These are phyloP conservation scores for Ptychochromis oligacanthus DNA, from an alignment of 2,113 vertebrate species.

Conservation along the genomic window DNA sequence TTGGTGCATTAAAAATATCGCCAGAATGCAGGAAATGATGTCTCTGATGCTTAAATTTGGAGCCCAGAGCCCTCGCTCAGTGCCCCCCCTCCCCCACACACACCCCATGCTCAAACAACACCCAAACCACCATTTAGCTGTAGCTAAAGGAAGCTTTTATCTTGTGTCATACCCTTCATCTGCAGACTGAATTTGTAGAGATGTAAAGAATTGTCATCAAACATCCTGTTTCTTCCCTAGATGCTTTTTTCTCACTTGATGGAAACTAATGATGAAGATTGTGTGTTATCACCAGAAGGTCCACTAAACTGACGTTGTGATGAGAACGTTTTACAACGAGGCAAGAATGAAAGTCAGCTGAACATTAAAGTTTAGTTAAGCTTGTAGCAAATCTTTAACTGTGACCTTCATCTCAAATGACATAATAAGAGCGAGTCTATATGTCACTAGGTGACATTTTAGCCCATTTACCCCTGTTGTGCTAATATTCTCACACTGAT, in stretches of 20 bases:
- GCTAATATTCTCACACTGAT: background rate
- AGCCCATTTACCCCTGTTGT: background rate
- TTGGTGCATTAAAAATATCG: background rate
- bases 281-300: background rate
- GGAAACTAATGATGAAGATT: background rate
- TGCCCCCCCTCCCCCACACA: too few species aligned
- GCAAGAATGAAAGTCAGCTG: background rate
- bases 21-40: background rate
- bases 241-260: constrained; percentile 3
- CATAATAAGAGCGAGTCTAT: background rate
- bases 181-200: background rate
- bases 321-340: background rate
- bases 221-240: background rate
- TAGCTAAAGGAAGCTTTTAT: background rate
- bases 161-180: background rate
- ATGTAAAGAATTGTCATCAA: background rate
- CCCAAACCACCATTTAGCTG: background rate
- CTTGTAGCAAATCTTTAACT: constrained; percentile 1
- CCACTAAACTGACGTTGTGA: background rate
- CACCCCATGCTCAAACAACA: background rate
- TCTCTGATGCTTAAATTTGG: background rate
- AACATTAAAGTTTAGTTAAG: background rate
- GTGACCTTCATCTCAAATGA: background rate
- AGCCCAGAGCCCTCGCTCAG: background rate
- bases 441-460: background rate